Percentiles rank a stretch among this genome's conserved stretches.
These are phyloP conservation scores for Nestor notabilis DNA, from an alignment of 2,113 vertebrate species.

Conservation along the genomic window DNA sequence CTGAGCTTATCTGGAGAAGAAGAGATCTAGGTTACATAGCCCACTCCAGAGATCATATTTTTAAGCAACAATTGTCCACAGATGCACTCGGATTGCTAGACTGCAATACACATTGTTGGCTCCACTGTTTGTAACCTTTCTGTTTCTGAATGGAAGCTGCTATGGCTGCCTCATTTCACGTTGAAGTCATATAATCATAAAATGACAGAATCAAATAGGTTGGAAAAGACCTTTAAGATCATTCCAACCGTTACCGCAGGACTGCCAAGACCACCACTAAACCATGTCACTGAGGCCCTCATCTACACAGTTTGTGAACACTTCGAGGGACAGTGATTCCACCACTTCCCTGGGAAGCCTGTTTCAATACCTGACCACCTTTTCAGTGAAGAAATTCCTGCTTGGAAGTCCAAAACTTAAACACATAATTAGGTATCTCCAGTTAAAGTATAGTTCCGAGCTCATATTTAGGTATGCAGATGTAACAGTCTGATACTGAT, in stretches of 20 bases:
- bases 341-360: neutral
- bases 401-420: neutral
- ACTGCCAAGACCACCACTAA: neutral
- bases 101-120: neutral
- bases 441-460: neutral
- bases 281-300: neutral
- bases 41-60: rapidly evolving
- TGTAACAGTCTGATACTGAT: neutral
- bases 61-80: neutral
- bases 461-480: neutral
- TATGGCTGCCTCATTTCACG: neutral
- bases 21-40: neutral
- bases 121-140: rapidly evolving
- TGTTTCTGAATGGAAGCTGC: neutral
- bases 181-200: neutral
- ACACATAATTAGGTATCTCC: neutral
- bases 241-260: neutral
- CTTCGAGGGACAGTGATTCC: neutral
- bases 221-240: neutral
- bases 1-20: neutral
- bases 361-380: neutral
- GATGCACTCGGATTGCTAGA: neutral
- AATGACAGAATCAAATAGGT: neutral
- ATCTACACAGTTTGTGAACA: neutral
- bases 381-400: neutral